phyloP scores from a whole-genome alignment of 1,140 invertebrate species.

The Eufriesea mexicana region DNA sequence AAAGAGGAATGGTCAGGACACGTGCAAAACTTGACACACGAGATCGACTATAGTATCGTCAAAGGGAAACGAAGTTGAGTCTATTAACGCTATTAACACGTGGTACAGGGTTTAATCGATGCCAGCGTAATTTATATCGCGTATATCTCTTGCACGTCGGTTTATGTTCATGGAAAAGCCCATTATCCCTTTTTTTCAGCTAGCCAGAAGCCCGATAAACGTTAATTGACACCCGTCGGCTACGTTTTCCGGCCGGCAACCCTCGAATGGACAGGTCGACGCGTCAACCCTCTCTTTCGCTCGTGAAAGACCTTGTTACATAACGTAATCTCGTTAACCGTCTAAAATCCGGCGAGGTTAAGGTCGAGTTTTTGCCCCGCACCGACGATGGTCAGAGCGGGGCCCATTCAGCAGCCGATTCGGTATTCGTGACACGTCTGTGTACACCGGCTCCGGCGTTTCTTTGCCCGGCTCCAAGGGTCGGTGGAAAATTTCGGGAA shows the following conservation, averaged over 20 bases:
- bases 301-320: constrained; percentile 31
- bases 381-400: neutral
- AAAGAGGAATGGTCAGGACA: neutral
- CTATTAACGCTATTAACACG: neutral
- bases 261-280: constrained; percentile 46
- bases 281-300: constrained; percentile 12
- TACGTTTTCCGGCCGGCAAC: constrained; percentile 49
- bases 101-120: neutral
- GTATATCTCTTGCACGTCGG: neutral
- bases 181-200: constrained; percentile 52
- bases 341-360: constrained; percentile 31
- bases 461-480: neutral
- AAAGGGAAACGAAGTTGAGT: neutral
- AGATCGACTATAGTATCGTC: neutral
- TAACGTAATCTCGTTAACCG: constrained; percentile 54
- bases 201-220: constrained; percentile 19
- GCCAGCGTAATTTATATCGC: neutral
- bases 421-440: neutral
- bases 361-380: constrained; percentile 28
- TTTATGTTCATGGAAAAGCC: constrained; percentile 29
- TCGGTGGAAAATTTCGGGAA: neutral
- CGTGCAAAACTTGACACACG: neutral
- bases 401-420: constrained; percentile 1
- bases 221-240: constrained; percentile 61
- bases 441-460: neutral